Percentiles rank a stretch among this genome's conserved stretches.
These are phyloP conservation scores for Proteles cristata DNA, from an alignment of 2,113 vertebrate species.

Conservation along the genomic window DNA sequence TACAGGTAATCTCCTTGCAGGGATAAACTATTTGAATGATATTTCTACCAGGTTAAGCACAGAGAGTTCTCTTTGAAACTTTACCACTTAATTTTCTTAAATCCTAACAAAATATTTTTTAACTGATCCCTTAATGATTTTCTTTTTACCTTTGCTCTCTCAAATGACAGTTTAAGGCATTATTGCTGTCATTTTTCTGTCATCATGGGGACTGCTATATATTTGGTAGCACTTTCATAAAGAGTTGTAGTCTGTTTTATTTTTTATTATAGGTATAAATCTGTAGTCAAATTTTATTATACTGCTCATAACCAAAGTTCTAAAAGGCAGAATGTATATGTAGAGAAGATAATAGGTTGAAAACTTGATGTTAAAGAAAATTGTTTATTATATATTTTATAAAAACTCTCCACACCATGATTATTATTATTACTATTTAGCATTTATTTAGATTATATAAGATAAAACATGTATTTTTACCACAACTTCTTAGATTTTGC, in stretches of 20 bases:
- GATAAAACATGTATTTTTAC: neutral
- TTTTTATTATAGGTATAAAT: conserved; percentile 53
- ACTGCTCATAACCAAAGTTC: conserved; percentile 25
- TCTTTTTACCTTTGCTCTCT: conserved; percentile 14
- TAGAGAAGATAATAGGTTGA: neutral
- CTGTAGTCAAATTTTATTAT: conserved; percentile 18
- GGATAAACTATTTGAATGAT: conserved; percentile 73
- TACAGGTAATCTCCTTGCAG: conserved; percentile 61
- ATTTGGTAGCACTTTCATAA: conserved; percentile 44
- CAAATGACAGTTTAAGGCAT: neutral
- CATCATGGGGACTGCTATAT: neutral
- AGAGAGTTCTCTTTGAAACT: conserved; percentile 30
- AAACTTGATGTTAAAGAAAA: neutral
- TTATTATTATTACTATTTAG: neutral
- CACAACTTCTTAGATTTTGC: neutral
- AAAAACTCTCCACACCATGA: neutral
- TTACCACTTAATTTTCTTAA: conserved; percentile 68
- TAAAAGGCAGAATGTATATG: neutral
- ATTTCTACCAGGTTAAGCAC: conserved; percentile 47
- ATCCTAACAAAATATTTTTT: conserved; percentile 57
- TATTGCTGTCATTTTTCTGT: neutral
- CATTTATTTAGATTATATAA: neutral
- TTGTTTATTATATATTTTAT: neutral
- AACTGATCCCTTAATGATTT: conserved; percentile 41
- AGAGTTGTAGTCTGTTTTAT: neutral